Evolutionary conservation across 2,888 invertebrate genomes (phyloP).

Genomic region (Ornithoptera alexandrae): DNA sequence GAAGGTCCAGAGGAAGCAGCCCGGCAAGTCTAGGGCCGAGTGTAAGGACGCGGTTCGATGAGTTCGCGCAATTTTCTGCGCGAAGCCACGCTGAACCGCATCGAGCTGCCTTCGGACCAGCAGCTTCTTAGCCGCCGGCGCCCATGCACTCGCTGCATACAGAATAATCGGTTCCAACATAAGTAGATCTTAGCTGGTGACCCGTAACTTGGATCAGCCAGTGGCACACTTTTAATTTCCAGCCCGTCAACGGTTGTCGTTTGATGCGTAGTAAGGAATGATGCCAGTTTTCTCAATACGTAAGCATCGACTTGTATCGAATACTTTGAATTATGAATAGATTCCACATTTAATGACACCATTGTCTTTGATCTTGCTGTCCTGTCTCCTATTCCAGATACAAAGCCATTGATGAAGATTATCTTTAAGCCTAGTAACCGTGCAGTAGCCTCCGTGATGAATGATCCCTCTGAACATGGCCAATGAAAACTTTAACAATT

Average conservation of each 20-base stretch:
- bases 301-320: neutral
- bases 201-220: neutral
- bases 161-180: no score
- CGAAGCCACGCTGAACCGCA: no score
- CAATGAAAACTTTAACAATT: no score
- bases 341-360: neutral
- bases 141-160: no score
- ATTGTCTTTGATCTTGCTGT: neutral
- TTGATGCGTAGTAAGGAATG: neutral
- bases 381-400: conserved; percentile 1
- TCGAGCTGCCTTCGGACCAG: no score
- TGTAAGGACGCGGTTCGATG: no score
- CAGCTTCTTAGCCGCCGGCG: no score
- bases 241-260: neutral
- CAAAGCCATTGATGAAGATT: neutral
- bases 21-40: no score
- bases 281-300: neutral
- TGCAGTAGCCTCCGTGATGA: conserved; percentile 1
- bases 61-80: no score
- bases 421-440: neutral
- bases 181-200: neutral
- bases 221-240: neutral
- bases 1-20: no score
- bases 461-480: neutral
- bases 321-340: neutral